Evolutionary conservation across 2,888 invertebrate genomes (phyloP), one percentile per base, ranked within the genome.

Genomic region (Linnaemya vulpina): DNA sequence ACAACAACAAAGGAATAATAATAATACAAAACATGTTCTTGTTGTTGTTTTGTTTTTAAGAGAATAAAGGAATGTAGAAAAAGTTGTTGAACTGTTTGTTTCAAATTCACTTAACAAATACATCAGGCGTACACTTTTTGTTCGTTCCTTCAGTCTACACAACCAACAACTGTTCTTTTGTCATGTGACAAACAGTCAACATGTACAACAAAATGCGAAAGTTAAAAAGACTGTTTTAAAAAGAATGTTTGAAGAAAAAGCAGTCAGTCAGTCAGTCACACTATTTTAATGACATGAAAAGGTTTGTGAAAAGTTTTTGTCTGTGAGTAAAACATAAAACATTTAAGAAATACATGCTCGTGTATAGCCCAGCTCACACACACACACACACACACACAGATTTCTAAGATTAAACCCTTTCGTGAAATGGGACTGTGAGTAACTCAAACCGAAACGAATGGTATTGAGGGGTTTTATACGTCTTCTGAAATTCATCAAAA

Each of bases 231-330:
- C 38, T 13, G 49, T 22, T n/a, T n/a, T n/a, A 49, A 40, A 35
- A 73, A 60, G 20, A 60, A 73, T 58, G 25, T 8, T 17, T 67
- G 38, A 76, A 53, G 25, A 63, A 70, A 76, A 71, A 38, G 40
- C 76, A 83, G 82, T 83, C 82, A 83, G 82, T 83, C 76, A 83
- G 82, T 83, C 82, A 83, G 82, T 83, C 76, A 83, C 62, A 81
- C 73, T 74, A 74, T 77, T 77, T 74, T 70, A 81, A 81, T 84
- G 84, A 70, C 68, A 40, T 74, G 81, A 74, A 65, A 77, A 84
- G 63, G 73, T 60, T 62, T 55, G 9, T 30, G 58, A 70, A 73
- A 76, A 84, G 43, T 49, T 70, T 67, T 40, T 60, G 17, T 63
- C 15, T 55, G 38, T 20, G 49, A 38, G 55, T 38, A 11, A 49